phyloP scores from a whole-genome alignment of 2,888 invertebrate species.

The Pseudococcus longispinus region DNA sequence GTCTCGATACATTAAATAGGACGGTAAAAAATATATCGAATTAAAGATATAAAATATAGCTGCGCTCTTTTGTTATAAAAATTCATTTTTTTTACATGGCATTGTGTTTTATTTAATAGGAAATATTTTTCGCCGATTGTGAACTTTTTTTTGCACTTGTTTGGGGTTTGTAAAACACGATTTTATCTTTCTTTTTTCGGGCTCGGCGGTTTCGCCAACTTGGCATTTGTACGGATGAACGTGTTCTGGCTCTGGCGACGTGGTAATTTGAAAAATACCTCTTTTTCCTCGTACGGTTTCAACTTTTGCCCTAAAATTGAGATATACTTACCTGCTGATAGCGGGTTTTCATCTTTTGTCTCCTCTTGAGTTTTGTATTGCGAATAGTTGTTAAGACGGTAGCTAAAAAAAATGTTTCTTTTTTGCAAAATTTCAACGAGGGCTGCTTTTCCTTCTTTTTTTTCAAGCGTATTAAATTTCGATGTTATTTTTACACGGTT shows the following conservation, averaged over 20 bases:
- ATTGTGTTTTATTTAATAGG: constrained; percentile 11
- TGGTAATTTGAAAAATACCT: background rate
- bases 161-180: background rate
- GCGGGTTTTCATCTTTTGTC: background rate
- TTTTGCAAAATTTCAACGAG: background rate
- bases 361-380: background rate
- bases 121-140: constrained; percentile 12
- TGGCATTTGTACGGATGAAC: background rate
- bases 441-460: background rate
- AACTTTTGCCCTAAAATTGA: background rate
- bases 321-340: background rate
- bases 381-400: background rate
- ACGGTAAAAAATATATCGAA: background rate
- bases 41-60: background rate
- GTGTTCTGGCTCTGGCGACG: background rate
- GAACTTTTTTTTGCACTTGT: constrained; percentile 1
- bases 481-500: background rate
- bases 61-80: background rate
- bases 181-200: background rate
- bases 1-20: background rate
- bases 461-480: background rate
- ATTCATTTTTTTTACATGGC: background rate
- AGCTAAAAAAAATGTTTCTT: background rate
- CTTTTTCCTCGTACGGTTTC: background rate
- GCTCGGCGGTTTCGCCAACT: background rate